phyloP scores from a whole-genome alignment of 2,113 vertebrate species.

The Athene noctua region DNA sequence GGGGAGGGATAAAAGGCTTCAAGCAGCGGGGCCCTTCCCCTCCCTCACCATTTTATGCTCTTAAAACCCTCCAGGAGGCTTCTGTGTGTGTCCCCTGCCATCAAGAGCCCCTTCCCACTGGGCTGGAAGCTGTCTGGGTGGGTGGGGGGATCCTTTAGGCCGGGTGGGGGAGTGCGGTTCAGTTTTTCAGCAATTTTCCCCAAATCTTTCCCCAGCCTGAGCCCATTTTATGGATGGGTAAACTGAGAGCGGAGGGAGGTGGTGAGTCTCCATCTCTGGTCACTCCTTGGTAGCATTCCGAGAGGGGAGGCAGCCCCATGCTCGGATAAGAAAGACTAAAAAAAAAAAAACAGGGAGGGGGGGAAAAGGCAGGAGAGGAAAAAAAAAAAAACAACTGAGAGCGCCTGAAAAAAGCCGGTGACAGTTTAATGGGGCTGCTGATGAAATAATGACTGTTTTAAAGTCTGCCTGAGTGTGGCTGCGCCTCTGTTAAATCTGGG shows the following conservation, averaged over 20 bases:
- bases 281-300: not conserved
- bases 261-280: not conserved
- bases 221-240: not conserved
- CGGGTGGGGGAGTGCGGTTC: accelerated
- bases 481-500: not conserved
- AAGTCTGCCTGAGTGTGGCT: conserved; percentile 18
- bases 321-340: not conserved
- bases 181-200: not conserved
- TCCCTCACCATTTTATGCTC: not conserved
- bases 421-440: conserved; percentile 54
- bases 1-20: not conserved
- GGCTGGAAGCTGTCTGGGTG: too few species aligned
- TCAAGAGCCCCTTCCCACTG: not conserved
- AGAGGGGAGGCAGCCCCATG: not conserved
- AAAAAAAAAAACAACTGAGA: not conserved
- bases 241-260: not conserved
- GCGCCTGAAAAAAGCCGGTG: not conserved
- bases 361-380: not conserved
- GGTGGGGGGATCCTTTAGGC: too few species aligned
- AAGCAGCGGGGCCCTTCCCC: not conserved
- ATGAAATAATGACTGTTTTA: conserved; percentile 51
- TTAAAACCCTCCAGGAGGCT: not conserved
- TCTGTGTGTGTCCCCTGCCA: not conserved
- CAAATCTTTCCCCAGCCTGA: not conserved
- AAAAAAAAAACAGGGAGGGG: not conserved